Evolutionary conservation across 2,113 vertebrate genomes (phyloP).

Genomic region (Cyprinus carpio): DNA sequence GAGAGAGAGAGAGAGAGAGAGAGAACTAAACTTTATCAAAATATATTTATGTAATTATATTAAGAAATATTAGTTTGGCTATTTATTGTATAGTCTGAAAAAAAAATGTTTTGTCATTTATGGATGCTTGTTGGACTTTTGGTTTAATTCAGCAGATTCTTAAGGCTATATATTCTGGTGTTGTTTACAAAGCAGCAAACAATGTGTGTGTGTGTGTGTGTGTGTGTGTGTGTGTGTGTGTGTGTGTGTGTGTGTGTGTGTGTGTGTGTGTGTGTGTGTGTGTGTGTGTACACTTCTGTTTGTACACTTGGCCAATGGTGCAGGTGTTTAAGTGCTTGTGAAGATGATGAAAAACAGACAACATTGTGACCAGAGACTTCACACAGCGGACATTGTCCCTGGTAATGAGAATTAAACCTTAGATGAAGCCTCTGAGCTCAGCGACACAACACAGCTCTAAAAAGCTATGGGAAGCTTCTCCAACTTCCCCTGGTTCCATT

Average conservation of each 20-base stretch:
- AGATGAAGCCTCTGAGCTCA: constrained; percentile 46
- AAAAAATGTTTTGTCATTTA: no score
- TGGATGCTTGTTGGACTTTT: no score
- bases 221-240: no score
- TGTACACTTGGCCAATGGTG: not conserved
- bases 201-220: no score
- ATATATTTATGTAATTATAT: no score
- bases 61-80: no score
- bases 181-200: not conserved
- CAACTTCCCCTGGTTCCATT: constrained; percentile 66
- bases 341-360: constrained; percentile 1
- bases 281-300: not conserved
- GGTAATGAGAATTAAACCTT: constrained; percentile 34
- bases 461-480: constrained; percentile 59
- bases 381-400: constrained; percentile 18
- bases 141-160: not conserved
- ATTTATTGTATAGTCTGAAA: no score
- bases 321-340: constrained; percentile 4
- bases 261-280: no score
- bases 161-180: not conserved
- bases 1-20: no score
- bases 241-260: no score
- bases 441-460: constrained; percentile 65
- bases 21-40: no score
- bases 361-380: not conserved